A percentile compares a stretch with the other conserved stretches of the same genome.
These are phyloP conservation scores for Phaethon lepturus DNA, from an alignment of 2,113 vertebrate species.

Conservation along the genomic window DNA sequence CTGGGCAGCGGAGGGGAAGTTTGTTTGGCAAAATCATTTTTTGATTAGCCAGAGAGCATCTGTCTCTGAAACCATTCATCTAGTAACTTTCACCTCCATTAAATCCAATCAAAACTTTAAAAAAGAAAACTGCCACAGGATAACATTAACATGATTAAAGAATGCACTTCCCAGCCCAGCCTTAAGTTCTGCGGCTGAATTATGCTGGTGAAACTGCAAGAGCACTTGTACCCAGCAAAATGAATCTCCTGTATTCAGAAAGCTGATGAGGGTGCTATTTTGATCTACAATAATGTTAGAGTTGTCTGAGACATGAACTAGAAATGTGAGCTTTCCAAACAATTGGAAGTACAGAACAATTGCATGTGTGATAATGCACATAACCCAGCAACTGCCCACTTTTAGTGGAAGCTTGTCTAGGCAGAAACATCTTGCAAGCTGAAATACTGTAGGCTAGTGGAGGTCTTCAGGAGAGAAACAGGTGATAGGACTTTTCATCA, in stretches of 20 bases:
- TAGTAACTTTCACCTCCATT: background rate
- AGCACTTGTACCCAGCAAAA: background rate
- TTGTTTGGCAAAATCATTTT: background rate
- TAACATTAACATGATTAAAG: constrained; percentile 30
- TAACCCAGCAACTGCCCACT: background rate
- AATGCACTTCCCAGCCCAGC: background rate
- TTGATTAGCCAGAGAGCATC: background rate
- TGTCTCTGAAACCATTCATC: background rate
- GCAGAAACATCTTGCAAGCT: background rate
- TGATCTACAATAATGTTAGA: background rate
- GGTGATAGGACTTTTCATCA: background rate
- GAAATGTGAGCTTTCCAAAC: background rate
- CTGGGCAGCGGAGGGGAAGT: background rate
- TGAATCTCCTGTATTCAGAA: background rate
- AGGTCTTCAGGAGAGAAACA: background rate
- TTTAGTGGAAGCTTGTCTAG: background rate
- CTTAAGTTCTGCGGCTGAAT: background rate
- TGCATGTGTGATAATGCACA: background rate
- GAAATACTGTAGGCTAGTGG: background rate
- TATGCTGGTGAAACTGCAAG: background rate
- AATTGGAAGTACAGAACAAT: background rate
- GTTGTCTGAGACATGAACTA: background rate
- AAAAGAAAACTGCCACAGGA: background rate
- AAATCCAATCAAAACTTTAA: background rate
- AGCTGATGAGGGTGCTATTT: background rate